phyloP scores from a whole-genome alignment of 2,113 vertebrate genomes.

The Pavo muticus region DNA sequence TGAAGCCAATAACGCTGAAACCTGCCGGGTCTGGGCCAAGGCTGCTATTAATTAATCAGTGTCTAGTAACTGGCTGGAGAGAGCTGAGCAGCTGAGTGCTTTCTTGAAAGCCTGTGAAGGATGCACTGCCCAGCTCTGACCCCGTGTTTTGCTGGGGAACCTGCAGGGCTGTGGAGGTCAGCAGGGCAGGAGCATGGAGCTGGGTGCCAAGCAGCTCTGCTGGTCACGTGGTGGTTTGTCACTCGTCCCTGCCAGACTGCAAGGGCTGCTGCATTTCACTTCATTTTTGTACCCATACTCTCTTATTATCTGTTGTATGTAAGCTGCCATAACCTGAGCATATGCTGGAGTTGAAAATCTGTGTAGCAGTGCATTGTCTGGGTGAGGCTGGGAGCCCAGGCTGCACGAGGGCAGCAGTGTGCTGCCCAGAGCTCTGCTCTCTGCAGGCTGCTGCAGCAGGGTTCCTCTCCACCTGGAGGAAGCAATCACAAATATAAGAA shows the following conservation, averaged over 20 bases:
- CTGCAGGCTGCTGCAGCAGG: no score
- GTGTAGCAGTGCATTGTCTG: rapidly evolving
- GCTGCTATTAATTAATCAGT: background rate
- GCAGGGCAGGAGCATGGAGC: background rate
- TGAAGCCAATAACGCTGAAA: background rate
- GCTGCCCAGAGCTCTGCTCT: no score
- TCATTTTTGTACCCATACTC: rapidly evolving
- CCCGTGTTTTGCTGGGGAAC: rapidly evolving
- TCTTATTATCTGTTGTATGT: background rate
- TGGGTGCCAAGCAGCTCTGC: background rate
- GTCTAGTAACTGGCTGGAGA: background rate
- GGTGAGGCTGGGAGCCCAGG: background rate
- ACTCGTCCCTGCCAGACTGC: rapidly evolving
- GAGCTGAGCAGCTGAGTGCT: background rate
- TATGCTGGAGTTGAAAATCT: rapidly evolving
- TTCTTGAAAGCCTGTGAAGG: background rate
- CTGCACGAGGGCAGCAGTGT: no score
- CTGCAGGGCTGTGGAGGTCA: background rate
- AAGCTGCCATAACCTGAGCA: rapidly evolving
- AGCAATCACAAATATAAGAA: background rate
- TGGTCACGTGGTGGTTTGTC: rapidly evolving
- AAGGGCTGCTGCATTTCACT: rapidly evolving
- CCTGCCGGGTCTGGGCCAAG: background rate
- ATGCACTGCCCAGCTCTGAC: background rate
- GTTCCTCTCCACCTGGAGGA: no score